Base-by-base conservation (phyloP, 1,140 invertebrate species). In the Aphelinus atriplicis region DNA sequence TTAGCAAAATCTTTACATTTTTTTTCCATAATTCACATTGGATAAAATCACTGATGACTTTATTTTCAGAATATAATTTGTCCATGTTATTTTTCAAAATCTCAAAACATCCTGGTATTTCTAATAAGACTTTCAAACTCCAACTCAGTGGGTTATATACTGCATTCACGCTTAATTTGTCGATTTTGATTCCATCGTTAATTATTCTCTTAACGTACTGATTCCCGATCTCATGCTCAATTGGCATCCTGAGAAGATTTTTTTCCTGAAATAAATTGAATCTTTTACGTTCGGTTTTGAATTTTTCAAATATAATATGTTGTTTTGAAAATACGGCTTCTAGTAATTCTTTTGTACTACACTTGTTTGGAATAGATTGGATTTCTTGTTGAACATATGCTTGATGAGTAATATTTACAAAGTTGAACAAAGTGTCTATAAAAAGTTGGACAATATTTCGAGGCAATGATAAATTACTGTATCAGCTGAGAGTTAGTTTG, bases 61-160 rank as follows among this genome's bases (percentile, higher is more conserved):
- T 65, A n/a, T 1, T 6, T 10, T 51, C 48, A 7, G 10, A 42
- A 42, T 65, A 51, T 43, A 65, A 65, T 42, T 51, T 26, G 7
- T 65, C 3, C 1, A 65, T 65, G 43, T 65, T 42, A 65, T 65
- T 51, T 2, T 4, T n/a, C 51, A 65, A 5, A 10, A 65, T 65
- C 51, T 65, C 48, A 65, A 65, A 65, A 51, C 47, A 47, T 51
- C 63, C 63, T n/a, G 63, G 63, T 4, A 51, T 65, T 65, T 65
- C 63, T 1, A 65, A 48, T 3, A 65, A 1, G 50, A 65, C 2
- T 42, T 65, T 65, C 42, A 65, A 46, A 2, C 47, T 7, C 63
- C 63, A 65, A 26, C 26, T 65, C 7, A 51, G 51, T 65, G 63
- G 48, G 51, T 51, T 65, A 51, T 65, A 65, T 51, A 26, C 26